Base-by-base conservation (phyloP, 2,113 vertebrate species). In the Pardalotus punctatus region DNA sequence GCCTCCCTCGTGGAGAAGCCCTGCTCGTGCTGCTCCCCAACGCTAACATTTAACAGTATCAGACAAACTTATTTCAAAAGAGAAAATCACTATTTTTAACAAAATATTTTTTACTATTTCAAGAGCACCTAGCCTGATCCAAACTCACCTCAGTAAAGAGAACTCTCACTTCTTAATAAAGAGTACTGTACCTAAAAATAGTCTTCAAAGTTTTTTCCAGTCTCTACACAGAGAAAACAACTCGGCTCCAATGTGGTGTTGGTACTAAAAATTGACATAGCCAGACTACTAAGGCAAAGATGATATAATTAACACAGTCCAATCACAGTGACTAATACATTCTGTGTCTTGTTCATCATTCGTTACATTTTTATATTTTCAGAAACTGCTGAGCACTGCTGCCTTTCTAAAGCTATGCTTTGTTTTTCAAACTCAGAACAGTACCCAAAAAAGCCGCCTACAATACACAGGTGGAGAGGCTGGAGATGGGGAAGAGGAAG, bases 31-130 rank as follows among this genome's bases (percentile, higher is more conserved):
- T 58, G 31, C 77, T 80, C 66, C 38, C 2, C 3, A 61, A n/a
- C 4, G 3, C 31, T 11, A 10, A 12, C 1, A 0, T 24, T 38
- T 51, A 74, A 36, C 11, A 33, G 25, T 17, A 54, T 18, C 42
- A n/a, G 25, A 47, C 6, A 88, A 48, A 81, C 2, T 1, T 7
- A 36, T 29, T 58, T 50, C 70, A 31, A 58, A 73, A 54, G 15
- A 78, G 33, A 23, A 92, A 74, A 43, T 31, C 8, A 3, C 16
- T 69, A 9, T 38, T 53, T 80, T 69, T 28, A 60, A 66, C 2
- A 1, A 57, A 47, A 16, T 47, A 20, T 66, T 66, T 81, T 27
- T 60, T 40, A 60, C 12, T 53, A 31, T 56, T 86, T 80, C 66
- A 43, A 66, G 27, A 65, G 15, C 11, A 27, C 12, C 22, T 24